Evolutionary conservation across 2,113 vertebrate genomes (phyloP).

Genomic region (Serilophus lunatus): DNA sequence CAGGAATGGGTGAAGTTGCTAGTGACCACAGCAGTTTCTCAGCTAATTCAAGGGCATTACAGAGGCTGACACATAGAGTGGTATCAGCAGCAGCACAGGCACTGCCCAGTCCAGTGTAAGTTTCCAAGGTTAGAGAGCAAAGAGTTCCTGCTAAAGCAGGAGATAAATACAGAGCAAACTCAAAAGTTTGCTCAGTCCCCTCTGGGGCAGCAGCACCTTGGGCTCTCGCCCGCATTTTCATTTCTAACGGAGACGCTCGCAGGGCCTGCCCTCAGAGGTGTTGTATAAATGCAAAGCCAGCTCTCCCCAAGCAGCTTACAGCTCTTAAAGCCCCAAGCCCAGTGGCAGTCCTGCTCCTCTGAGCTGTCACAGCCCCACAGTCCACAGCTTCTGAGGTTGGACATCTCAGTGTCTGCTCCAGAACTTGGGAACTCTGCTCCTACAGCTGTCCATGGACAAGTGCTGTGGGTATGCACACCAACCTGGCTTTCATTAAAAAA

Average conservation of each 20-base stretch:
- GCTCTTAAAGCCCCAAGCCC: background rate
- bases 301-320: slow-evolving; percentile 34
- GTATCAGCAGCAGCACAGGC: background rate
- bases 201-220: background rate
- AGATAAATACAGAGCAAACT: background rate
- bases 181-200: background rate
- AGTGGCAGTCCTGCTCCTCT: background rate
- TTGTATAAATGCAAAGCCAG: background rate
- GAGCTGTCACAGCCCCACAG: background rate
- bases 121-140: background rate
- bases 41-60: background rate
- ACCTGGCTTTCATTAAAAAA: background rate
- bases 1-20: fast-evolving
- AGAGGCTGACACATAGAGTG: fast-evolving
- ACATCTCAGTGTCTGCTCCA: background rate
- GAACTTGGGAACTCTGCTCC: background rate
- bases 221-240: background rate
- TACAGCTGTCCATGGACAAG: background rate
- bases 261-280: background rate
- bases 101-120: fast-evolving
- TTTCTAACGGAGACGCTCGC: fast-evolving
- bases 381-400: fast-evolving
- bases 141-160: background rate
- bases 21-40: fast-evolving
- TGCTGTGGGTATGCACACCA: background rate